Evolutionary conservation across 2,113 vertebrate genomes (phyloP), one percentile per base, ranked within the genome.

Genomic region (Euleptes europaea): DNA sequence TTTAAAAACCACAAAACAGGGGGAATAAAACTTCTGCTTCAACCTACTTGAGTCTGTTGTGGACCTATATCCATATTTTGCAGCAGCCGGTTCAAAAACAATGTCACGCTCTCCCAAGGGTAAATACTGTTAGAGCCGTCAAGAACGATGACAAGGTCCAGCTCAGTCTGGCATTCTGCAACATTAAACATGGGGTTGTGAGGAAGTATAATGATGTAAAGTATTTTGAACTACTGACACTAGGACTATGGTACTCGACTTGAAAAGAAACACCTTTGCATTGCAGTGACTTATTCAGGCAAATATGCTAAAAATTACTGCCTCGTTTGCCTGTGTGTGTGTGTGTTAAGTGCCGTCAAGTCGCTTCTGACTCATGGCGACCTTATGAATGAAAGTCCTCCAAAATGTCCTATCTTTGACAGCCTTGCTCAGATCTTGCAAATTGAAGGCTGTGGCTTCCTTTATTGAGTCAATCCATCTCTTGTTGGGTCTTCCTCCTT

Each of bases 121-220:
- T 98, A 99, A 93, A 99, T 99, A 71, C 98, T 99, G 94, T 99
- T 99, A 26, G 98, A 99, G 4, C 98, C 98, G 83, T 99, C 99
- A 9, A 99, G 96, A 35, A 99, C 98, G 3, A 99, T 97, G 84
- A 99, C 97, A 0, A 99, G 98, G 77, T 99, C 99, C 94, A 99
- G 76, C 66, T 97, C 97, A 63, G 96, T 97, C 35, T 93, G 93
- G 91, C 99, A 99, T 7, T 96, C 99, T 99, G 94, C 13, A 97
- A 96, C 9, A 94, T 31, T 90, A 90, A 88, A 85, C 57, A 12
- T 4, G 38, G 83, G 1, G 0, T 73, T 60, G 91, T 57, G 80
- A 80, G 76, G 57, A 28, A 72, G 5, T 3, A 26, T 2, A 78
- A 38, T 19, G 83, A 71, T 14, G 76, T 80, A 0, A 70, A 54